These are phyloP conservation scores for Paralvinella palmiformis DNA, from an alignment of 1,140 invertebrate genomes.

Conservation along the genomic window DNA sequence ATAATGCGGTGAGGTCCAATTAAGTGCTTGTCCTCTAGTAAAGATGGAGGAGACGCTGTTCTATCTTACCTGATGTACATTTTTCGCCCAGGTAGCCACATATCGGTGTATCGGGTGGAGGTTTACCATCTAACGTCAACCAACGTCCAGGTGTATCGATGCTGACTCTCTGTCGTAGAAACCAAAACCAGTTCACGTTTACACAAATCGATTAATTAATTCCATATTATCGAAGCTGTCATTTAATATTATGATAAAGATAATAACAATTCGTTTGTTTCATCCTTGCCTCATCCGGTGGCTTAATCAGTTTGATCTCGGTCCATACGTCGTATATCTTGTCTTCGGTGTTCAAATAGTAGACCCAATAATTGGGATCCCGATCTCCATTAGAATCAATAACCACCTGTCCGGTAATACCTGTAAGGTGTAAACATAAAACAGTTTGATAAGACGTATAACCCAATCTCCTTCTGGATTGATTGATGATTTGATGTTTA, in stretches of 20 bases:
- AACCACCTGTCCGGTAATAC: conserved; percentile 83
- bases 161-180: neutral
- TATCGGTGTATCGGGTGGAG: conserved; percentile 68
- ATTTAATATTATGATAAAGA: neutral
- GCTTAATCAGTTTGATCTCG: neutral
- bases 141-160: neutral
- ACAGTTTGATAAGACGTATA: too few relatives aligned
- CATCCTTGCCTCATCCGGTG: neutral
- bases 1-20: too few relatives aligned
- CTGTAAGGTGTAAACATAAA: too few relatives aligned
- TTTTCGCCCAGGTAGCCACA: conserved; percentile 84
- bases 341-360: conserved; percentile 72
- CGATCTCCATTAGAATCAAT: conserved; percentile 86
- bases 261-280: neutral
- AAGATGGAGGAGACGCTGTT: too few relatives aligned
- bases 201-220: too few relatives aligned
- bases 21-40: too few relatives aligned
- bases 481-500: too few relatives aligned
- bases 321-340: neutral
- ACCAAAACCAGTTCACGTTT: too few relatives aligned
- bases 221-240: neutral
- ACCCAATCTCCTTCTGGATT: too few relatives aligned
- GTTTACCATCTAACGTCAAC: conserved; percentile 58
- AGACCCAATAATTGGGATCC: conserved; percentile 81
- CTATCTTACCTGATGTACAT: conserved; percentile 57